Conservation (phyloP, 2,113 vertebrate genomes). For the Serinus canaria region DNA sequence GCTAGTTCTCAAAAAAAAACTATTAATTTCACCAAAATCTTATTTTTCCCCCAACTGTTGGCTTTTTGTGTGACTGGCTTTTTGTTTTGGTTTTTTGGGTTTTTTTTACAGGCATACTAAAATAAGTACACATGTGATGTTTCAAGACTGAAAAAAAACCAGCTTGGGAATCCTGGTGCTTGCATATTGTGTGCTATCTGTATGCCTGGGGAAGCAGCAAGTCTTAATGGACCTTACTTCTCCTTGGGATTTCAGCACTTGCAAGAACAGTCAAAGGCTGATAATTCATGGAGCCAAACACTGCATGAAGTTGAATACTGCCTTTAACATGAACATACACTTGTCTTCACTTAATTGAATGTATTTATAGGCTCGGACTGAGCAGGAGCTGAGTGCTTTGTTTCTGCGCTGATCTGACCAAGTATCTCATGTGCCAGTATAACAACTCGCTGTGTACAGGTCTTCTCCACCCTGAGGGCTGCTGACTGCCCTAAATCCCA, state of each 20-base stretch:
- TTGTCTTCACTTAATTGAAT: neutral
- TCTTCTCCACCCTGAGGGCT: neutral
- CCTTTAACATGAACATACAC: neutral
- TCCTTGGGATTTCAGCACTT: neutral
- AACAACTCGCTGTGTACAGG: neutral
- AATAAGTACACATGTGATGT: neutral
- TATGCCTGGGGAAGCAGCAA: neutral
- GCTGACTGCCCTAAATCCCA: neutral
- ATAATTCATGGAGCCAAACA: neutral
- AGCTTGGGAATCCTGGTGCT: neutral
- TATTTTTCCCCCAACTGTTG: neutral
- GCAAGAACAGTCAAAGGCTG: neutral
- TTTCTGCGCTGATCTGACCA: neutral
- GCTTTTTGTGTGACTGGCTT: neutral
- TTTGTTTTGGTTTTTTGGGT: neutral
- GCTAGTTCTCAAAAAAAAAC: neutral
- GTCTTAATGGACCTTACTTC: neutral
- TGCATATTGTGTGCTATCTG: neutral
- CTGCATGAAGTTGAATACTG: neutral
- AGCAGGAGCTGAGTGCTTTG: neutral
- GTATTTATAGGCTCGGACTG: neutral
- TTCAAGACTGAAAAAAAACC: neutral
- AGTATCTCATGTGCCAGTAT: fast-evolving
- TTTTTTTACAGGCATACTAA: neutral
- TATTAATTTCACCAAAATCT: neutral